phyloP scores from a whole-genome alignment of 2,113 vertebrate species.

The Acinonyx jubatus region DNA sequence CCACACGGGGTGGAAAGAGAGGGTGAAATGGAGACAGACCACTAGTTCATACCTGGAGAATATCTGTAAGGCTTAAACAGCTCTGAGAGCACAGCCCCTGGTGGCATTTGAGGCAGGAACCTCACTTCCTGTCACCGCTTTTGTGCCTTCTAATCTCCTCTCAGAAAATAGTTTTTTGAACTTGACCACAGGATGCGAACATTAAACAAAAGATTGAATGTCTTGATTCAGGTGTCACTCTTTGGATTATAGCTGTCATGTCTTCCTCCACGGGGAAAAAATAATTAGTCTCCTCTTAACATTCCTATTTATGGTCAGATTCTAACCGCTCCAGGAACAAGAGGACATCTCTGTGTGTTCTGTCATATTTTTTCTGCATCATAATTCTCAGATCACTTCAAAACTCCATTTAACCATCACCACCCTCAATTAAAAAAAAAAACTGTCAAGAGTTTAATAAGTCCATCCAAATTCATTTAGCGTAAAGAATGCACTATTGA shows the following conservation, averaged over 20 bases:
- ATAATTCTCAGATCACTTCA: conserved; percentile 22
- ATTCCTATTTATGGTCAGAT: background rate
- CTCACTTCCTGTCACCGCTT: background rate
- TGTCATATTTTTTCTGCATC: background rate
- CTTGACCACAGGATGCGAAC: background rate
- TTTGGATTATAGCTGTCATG: background rate
- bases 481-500: conserved; percentile 18
- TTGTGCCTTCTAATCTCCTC: background rate
- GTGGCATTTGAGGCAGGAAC: background rate
- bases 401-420: conserved; percentile 37
- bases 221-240: background rate
- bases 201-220: background rate
- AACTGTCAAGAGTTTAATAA: conserved; percentile 37
- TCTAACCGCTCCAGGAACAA: background rate
- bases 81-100: background rate
- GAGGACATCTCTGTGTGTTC: background rate
- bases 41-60: background rate
- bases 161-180: background rate
- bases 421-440: conserved; percentile 52
- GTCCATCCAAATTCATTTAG: conserved; percentile 58
- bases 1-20: background rate
- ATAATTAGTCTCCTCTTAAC: background rate
- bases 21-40: background rate
- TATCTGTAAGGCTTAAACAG: background rate
- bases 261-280: background rate